Conservation (phyloP, 2,113 vertebrate genomes). For the Aspidoscelis tigris region DNA sequence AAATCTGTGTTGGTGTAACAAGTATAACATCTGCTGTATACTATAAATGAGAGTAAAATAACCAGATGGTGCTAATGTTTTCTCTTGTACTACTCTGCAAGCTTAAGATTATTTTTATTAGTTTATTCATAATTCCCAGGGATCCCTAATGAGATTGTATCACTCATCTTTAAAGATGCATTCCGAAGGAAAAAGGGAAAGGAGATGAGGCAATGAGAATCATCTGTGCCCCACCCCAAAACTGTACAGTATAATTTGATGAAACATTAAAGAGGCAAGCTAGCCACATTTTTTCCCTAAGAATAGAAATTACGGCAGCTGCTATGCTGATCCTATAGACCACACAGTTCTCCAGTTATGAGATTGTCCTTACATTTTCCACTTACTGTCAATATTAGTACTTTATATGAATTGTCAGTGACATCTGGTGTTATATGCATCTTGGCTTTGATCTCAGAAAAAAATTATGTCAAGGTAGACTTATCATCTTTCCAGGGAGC, state of each 20-base stretch:
- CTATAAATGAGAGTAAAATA: not conserved
- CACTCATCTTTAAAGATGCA: slow-evolving; percentile 2
- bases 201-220: too few species aligned
- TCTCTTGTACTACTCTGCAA: slow-evolving; percentile 8
- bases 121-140: slow-evolving; percentile 7
- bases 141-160: slow-evolving; percentile 8
- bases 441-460: not conserved
- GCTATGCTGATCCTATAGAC: not conserved
- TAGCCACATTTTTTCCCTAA: not conserved
- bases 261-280: not conserved
- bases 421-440: not conserved
- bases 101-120: slow-evolving; percentile 13
- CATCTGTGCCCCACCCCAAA: not conserved
- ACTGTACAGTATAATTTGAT: not conserved
- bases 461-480: not conserved
- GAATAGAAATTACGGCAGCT: not conserved
- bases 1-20: not conserved
- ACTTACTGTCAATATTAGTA: not conserved
- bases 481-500: not conserved
- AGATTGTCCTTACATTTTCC: not conserved
- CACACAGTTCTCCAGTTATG: not conserved
- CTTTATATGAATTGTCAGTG: not conserved
- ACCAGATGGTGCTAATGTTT: slow-evolving; percentile 11
- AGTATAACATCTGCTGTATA: slow-evolving; percentile 7
- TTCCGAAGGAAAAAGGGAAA: not conserved